Evolutionary conservation across 2,113 vertebrate genomes (phyloP), one percentile per base, ranked within the genome.

Genomic region (Oncorhynchus mykiss): DNA sequence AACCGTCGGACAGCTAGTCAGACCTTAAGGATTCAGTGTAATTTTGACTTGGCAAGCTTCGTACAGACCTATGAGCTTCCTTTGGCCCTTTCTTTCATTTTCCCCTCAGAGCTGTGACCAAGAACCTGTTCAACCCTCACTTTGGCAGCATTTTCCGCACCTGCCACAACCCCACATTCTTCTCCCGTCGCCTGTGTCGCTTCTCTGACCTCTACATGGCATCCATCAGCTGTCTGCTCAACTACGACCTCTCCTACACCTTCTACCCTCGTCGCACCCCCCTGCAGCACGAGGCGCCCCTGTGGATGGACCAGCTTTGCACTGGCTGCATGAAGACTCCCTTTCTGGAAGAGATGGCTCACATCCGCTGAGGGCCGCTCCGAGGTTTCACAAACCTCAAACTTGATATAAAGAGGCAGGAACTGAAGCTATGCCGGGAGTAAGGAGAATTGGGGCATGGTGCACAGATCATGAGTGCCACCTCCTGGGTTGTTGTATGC

Each of bases 251-350:
- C 0, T 83, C 83, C 0, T 94, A 94, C 86, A 95, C 91, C 0
- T 95, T 95, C 84, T 95, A 94, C 88, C 95, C 94, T 0, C 93
- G 95, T 1, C 93, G 95, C 64, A 94, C 94, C 0, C 95, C 94
- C 3, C 88, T 95, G 80, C 95, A 95, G 84, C 95, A 95, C 8
- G 95, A 95, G 82, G 93, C 94, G 0, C 94, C 94, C 0, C 91
- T 95, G 71, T 95, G 94, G 94, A 94, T 95, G 94, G 94, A 95
- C 81, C 94, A 95, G 82, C 94, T 95, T 0, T 95, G 94, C 89
- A 95, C 94, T 0, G 94, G 94, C 79, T 95, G 94, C 90, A 91
- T 93, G 93, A 95, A 95, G 80, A 95, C 93, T 0, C 94, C 94
- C 2, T 91, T 92, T 67, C 82, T 94, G 80, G 94, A 95, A n/a